Conservation (phyloP, 2,113 vertebrate genomes). For the Tringa solitaria region DNA sequence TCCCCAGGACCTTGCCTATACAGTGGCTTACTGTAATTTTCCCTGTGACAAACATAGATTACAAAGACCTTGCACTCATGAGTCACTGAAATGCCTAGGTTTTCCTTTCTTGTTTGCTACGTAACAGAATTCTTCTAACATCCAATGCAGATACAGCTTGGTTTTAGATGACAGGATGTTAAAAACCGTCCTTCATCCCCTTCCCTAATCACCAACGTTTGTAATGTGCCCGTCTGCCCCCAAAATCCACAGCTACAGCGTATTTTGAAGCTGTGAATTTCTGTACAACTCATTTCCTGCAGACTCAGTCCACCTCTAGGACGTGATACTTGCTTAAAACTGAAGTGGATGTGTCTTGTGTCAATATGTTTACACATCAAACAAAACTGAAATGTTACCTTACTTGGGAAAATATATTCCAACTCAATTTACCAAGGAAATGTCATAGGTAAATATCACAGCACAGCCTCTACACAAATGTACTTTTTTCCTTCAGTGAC, state of each 20-base stretch:
- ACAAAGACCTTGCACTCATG: background rate
- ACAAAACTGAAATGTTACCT: slow-evolving; percentile 11
- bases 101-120: background rate
- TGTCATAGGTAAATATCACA: background rate
- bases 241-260: background rate
- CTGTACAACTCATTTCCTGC: background rate
- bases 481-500: background rate
- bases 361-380: slow-evolving; percentile 19
- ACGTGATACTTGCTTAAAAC: background rate
- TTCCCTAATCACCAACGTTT: background rate
- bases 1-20: background rate
- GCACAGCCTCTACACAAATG: background rate
- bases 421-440: slow-evolving; percentile 32
- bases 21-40: background rate
- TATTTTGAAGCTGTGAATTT: background rate
- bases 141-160: background rate
- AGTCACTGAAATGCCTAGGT: background rate
- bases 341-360: background rate
- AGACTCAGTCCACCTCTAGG: background rate
- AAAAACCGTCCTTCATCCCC: background rate
- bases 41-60: background rate
- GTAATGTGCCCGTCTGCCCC: background rate
- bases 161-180: background rate
- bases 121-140: background rate
- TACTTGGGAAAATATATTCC: background rate